Conservation (phyloP, 2,797 vertebrate genomes). For the Vultur gryphus region DNA sequence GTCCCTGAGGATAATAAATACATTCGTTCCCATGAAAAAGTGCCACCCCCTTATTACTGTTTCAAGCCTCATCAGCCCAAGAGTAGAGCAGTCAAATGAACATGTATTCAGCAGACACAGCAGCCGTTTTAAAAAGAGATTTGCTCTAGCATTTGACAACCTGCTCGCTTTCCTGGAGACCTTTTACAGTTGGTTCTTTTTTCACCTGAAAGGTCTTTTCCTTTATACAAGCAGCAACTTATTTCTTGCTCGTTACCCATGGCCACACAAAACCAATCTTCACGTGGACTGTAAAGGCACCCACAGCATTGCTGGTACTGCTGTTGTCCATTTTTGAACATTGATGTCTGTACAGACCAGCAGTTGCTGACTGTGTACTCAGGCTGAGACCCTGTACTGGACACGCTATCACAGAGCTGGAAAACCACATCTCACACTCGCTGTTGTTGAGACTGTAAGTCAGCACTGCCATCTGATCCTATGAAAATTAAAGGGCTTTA, state of each 20-base stretch:
- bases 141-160: not conserved
- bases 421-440: not conserved
- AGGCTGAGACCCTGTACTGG: not conserved
- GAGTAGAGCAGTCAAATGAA: not conserved
- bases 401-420: not conserved
- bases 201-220: not conserved
- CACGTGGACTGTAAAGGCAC: not conserved
- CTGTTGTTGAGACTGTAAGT: not conserved
- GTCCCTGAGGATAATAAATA: not conserved
- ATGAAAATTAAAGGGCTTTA: not conserved
- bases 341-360: not conserved
- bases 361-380: not conserved
- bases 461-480: not conserved
- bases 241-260: not conserved
- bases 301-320: not conserved
- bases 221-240: not conserved
- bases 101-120: not conserved
- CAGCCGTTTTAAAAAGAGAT: not conserved
- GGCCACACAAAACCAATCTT: not conserved
- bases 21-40: not conserved
- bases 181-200: not conserved
- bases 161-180: not conserved
- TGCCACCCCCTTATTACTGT: slow-evolving; percentile 18
- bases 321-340: not conserved
- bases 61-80: slow-evolving; percentile 41